phyloP scores from a whole-genome alignment of 2,113 vertebrate species.

The Scomber japonicus region DNA sequence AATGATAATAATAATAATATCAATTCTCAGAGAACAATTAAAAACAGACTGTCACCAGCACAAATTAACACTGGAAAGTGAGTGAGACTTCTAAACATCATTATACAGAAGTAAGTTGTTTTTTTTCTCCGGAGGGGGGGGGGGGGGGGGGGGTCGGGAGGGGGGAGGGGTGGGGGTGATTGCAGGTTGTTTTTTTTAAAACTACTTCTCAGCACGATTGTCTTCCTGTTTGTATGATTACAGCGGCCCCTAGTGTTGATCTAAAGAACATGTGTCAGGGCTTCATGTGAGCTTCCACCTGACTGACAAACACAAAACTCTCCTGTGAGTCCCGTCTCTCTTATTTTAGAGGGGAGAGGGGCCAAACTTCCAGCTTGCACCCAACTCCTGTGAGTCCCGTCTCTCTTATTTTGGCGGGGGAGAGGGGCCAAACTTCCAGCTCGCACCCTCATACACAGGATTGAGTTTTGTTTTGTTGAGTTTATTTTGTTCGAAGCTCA shows the following conservation, averaged over 20 bases:
- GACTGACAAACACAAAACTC: not conserved
- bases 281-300: slow-evolving; percentile 4
- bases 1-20: slow-evolving; percentile 78
- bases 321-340: not conserved
- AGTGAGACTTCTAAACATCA: slow-evolving; percentile 87
- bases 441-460: not conserved
- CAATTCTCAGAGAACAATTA: slow-evolving; percentile 85
- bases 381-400: not conserved
- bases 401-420: not conserved
- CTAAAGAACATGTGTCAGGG: slow-evolving; percentile 40
- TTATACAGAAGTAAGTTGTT: slow-evolving; percentile 82
- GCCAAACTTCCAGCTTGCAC: not conserved
- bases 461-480: not conserved
- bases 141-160: slow-evolving; percentile 17
- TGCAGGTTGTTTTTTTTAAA: slow-evolving; percentile 53
- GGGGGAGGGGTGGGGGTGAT: slow-evolving; percentile 12
- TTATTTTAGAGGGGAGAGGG: not conserved
- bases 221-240: slow-evolving; percentile 77
- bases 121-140: not conserved
- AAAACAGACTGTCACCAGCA: slow-evolving; percentile 93
- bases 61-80: slow-evolving; percentile 90
- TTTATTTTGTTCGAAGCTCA: slow-evolving; percentile 76
- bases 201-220: slow-evolving; percentile 78
- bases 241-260: slow-evolving; percentile 66
- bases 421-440: slow-evolving; percentile 1